phyloP scores from a whole-genome alignment of 2,797 vertebrate species.

The Buphagus erythrorhynchus region DNA sequence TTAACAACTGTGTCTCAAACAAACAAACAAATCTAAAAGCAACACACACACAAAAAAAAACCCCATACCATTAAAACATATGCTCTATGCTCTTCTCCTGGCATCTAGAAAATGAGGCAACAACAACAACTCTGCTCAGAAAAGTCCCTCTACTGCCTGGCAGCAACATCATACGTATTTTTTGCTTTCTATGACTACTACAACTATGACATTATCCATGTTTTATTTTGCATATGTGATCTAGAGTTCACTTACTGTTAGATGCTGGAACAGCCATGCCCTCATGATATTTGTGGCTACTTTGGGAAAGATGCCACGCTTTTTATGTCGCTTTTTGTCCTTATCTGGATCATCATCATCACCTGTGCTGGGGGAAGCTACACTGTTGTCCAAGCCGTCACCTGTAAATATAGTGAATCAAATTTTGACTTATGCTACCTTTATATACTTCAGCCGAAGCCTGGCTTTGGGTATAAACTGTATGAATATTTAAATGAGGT shows the following conservation, averaged over 20 bases:
- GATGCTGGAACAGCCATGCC: slow-evolving; percentile 99
- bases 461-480: slow-evolving; percentile 80
- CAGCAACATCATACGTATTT: slow-evolving; percentile 32
- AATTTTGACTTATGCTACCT: slow-evolving; percentile 85
- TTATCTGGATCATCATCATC: slow-evolving; percentile 99
- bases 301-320: slow-evolving; percentile 99
- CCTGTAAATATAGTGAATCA: slow-evolving; percentile 90
- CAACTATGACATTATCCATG: slow-evolving; percentile 76
- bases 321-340: slow-evolving; percentile 99
- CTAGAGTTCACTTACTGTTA: slow-evolving; percentile 92
- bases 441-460: slow-evolving; percentile 79
- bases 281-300: slow-evolving; percentile 99
- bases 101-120: slow-evolving; percentile 46
- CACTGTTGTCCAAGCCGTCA: slow-evolving; percentile 99
- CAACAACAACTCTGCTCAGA: slow-evolving; percentile 16
- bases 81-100: not conserved
- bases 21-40: not conserved
- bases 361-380: slow-evolving; percentile 98
- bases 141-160: slow-evolving; percentile 47
- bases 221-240: slow-evolving; percentile 81
- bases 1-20: not conserved
- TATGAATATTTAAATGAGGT: slow-evolving; percentile 77
- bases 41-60: not conserved
- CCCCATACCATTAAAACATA: slow-evolving; percentile 19
- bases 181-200: slow-evolving; percentile 62